Evolutionary conservation across 2,113 vertebrate genomes (phyloP).

Genomic region (Struthio camelus): DNA sequence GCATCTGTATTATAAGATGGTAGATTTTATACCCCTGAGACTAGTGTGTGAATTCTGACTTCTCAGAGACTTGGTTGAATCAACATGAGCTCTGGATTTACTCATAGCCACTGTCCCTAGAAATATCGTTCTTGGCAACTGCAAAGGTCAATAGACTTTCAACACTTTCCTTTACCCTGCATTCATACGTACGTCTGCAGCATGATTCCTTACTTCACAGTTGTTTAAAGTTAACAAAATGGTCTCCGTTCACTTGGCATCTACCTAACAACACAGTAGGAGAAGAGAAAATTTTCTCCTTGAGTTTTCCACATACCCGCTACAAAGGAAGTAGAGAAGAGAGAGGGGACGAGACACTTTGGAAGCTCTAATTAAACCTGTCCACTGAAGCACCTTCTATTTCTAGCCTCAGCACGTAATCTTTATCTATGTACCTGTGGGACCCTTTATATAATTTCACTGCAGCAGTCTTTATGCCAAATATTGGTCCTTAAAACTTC

Average conservation of each 20-base stretch:
- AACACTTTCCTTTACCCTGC: neutral
- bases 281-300: neutral
- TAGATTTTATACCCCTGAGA: neutral
- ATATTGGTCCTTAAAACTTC: neutral
- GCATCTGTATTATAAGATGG: neutral
- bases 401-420: neutral
- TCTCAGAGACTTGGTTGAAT: neutral
- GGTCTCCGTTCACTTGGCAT: neutral
- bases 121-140: constrained; percentile 21
- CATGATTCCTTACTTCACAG: neutral
- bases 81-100: neutral
- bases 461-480: neutral
- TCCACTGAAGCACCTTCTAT: neutral
- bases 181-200: neutral
- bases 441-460: neutral
- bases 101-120: neutral
- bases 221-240: neutral
- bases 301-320: neutral
- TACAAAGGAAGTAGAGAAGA: neutral
- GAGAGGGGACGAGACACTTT: neutral
- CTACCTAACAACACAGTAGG: neutral
- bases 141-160: constrained; percentile 35
- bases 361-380: neutral
- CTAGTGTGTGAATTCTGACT: neutral
- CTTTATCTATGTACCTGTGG: fast-evolving